Conservation (phyloP, 2,888 invertebrate genomes). For the Agonopterix alstromeriana region DNA sequence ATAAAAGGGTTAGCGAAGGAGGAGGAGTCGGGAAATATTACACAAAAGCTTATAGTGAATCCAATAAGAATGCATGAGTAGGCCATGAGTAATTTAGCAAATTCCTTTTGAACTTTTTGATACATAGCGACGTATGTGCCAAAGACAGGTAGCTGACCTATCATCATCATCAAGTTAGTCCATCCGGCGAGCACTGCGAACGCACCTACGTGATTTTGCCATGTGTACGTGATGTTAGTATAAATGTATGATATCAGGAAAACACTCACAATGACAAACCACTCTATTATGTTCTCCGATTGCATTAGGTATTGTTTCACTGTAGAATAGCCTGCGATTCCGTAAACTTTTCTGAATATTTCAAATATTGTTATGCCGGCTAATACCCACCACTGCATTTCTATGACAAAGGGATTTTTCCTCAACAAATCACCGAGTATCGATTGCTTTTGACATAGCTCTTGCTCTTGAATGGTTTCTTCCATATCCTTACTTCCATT, state of each 20-base stretch:
- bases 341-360: slow-evolving; percentile 87
- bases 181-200: slow-evolving; percentile 91
- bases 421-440: slow-evolving; percentile 85
- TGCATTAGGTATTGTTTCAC: slow-evolving; percentile 89
- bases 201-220: slow-evolving; percentile 92
- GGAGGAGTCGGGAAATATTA: slow-evolving; percentile 89
- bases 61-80: slow-evolving; percentile 91
- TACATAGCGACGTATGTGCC: slow-evolving; percentile 95
- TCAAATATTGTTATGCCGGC: slow-evolving; percentile 88
- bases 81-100: slow-evolving; percentile 89
- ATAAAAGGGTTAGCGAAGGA: slow-evolving; percentile 90
- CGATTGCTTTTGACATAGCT: slow-evolving; percentile 86
- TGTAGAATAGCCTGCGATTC: slow-evolving; percentile 88
- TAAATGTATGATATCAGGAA: slow-evolving; percentile 90
- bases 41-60: slow-evolving; percentile 92
- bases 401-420: slow-evolving; percentile 85
- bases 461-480: slow-evolving; percentile 82
- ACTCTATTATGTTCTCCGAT: slow-evolving; percentile 90
- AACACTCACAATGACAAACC: slow-evolving; percentile 90
- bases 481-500: slow-evolving; percentile 87
- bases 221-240: slow-evolving; percentile 83
- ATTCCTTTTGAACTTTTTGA: slow-evolving; percentile 90
- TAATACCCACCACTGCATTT: slow-evolving; percentile 90
- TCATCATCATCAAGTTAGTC: slow-evolving; percentile 94
- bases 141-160: slow-evolving; percentile 91